Evolutionary conservation across 2,888 invertebrate species (phyloP).

Genomic region (Cryptophagus acutangulus): DNA sequence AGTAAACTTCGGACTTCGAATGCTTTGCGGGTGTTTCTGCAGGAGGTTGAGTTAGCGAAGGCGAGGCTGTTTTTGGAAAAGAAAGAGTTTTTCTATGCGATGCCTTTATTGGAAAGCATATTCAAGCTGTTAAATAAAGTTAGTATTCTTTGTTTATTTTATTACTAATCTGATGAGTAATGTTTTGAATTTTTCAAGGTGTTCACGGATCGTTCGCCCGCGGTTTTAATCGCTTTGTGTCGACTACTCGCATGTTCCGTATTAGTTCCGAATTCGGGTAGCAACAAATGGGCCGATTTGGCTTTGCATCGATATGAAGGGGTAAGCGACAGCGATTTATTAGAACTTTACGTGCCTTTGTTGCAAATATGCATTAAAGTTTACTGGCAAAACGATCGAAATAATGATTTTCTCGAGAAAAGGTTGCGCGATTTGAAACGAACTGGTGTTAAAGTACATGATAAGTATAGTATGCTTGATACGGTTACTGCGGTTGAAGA

Average conservation of each 20-base stretch:
- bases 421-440: slow-evolving; percentile 58
- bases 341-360: slow-evolving; percentile 64
- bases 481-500: slow-evolving; percentile 57
- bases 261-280: slow-evolving; percentile 51
- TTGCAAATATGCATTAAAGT: slow-evolving; percentile 63
- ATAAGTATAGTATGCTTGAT: slow-evolving; percentile 57
- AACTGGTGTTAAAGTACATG: slow-evolving; percentile 63
- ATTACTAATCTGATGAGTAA: slow-evolving; percentile 4
- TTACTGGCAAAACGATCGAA: slow-evolving; percentile 60
- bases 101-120: slow-evolving; percentile 61
- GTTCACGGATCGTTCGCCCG: slow-evolving; percentile 63
- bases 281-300: slow-evolving; percentile 64
- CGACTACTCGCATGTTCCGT: slow-evolving; percentile 61
- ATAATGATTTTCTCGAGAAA: slow-evolving; percentile 57
- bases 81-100: slow-evolving; percentile 57
- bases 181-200: slow-evolving; percentile 45
- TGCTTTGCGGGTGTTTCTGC: slow-evolving; percentile 59
- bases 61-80: slow-evolving; percentile 57
- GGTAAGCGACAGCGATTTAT: slow-evolving; percentile 65
- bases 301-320: slow-evolving; percentile 67
- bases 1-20: slow-evolving; percentile 55
- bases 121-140: slow-evolving; percentile 62
- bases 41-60: slow-evolving; percentile 58
- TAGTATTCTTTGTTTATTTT: slow-evolving; percentile 20
- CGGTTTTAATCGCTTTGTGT: slow-evolving; percentile 62